Conservation (phyloP, 2,888 invertebrate species). For the Leptopilina syphax region DNA sequence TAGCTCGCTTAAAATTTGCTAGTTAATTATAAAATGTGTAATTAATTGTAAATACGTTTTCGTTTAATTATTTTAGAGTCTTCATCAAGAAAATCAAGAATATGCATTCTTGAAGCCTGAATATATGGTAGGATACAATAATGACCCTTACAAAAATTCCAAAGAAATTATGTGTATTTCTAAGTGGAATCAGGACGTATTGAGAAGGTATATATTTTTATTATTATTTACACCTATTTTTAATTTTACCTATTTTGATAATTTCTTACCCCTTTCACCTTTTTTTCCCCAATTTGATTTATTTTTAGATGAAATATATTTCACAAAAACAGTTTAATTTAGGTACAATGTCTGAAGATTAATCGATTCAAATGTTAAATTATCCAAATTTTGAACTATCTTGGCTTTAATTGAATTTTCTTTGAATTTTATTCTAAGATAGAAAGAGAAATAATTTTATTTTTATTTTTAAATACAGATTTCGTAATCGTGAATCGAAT, state of each 20-base stretch:
- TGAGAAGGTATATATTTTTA: slow-evolving; percentile 74
- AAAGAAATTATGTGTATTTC: slow-evolving; percentile 79
- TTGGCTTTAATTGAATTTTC: neutral
- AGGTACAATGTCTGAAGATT: no score
- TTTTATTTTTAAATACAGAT: slow-evolving; percentile 71
- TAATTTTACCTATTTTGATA: no score
- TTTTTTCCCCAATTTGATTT: no score
- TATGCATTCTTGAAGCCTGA: slow-evolving; percentile 82
- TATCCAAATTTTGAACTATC: neutral
- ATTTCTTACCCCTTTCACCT: no score
- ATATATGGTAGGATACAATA: slow-evolving; percentile 85
- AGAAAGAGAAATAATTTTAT: slow-evolving; percentile 39
- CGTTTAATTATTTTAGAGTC: slow-evolving; percentile 60
- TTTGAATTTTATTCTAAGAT: slow-evolving; percentile 9
- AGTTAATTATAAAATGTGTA: no score
- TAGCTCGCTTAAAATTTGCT: no score
- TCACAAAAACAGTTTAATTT: no score
- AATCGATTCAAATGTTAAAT: no score
- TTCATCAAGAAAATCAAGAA: slow-evolving; percentile 72
- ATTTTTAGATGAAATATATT: no score
- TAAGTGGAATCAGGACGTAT: slow-evolving; percentile 79
- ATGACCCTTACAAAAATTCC: slow-evolving; percentile 80
- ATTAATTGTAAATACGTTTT: no score
- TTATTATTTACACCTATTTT: no score
- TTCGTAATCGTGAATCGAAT: slow-evolving; percentile 81